Percentiles rank a stretch among this genome's conserved stretches.
Evolutionary conservation across 2,113 vertebrate species (phyloP).

Genomic region (Anarrhichthys ocellatus): DNA sequence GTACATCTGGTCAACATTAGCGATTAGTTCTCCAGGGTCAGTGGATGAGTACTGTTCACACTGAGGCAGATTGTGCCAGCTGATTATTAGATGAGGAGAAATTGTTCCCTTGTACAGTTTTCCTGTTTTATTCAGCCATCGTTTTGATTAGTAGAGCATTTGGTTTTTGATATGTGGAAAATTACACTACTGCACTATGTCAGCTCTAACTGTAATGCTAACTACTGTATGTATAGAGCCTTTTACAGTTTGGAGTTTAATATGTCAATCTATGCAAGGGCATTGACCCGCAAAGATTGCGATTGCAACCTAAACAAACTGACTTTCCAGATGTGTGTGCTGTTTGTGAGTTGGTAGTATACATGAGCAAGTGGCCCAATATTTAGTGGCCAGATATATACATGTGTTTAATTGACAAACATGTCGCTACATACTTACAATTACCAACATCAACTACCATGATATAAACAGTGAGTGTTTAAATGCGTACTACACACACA

Average conservation of each 20-base stretch:
- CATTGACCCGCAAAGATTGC: background rate
- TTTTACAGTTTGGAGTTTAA: background rate
- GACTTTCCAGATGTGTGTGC: background rate
- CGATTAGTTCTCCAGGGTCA: slow-evolving; percentile 67
- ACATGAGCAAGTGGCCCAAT: background rate
- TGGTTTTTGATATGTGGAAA: slow-evolving; percentile 3
- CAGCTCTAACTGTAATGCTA: background rate
- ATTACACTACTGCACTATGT: background rate
- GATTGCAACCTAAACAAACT: background rate
- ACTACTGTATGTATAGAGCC: background rate
- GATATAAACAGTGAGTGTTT: no score
- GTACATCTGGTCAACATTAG: slow-evolving; percentile 80
- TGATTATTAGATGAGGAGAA: slow-evolving; percentile 59
- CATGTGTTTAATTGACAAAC: background rate
- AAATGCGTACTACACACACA: no score
- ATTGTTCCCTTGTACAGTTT: slow-evolving; percentile 15
- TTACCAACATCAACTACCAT: background rate
- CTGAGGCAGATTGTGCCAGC: slow-evolving; percentile 55
- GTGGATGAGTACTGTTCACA: slow-evolving; percentile 65
- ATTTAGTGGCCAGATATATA: background rate
- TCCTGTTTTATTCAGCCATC: slow-evolving; percentile 16
- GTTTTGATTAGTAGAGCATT: slow-evolving; percentile 35
- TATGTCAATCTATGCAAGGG: background rate
- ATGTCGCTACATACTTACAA: background rate
- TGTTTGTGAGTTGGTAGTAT: background rate